Evolutionary conservation across 1,140 invertebrate species (phyloP).

Genomic region (Popillia japonica): DNA sequence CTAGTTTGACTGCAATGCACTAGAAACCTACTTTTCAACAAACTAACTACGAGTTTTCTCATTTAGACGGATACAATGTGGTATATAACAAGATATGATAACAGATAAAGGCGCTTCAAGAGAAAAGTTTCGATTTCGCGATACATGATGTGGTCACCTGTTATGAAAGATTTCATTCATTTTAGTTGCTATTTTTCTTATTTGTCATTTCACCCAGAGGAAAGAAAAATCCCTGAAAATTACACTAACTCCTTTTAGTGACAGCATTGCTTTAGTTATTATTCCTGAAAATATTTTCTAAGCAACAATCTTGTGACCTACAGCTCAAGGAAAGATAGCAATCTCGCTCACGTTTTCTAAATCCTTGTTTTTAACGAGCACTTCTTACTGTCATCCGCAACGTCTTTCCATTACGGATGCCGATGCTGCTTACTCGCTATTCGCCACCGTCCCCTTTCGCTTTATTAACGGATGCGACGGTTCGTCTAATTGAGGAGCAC

Average conservation of each 20-base stretch:
- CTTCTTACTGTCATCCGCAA: not conserved
- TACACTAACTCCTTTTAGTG: not conserved
- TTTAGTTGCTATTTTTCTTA: too few species aligned
- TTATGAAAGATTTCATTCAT: too few species aligned
- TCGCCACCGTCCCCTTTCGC: not conserved
- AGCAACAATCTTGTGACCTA: not conserved
- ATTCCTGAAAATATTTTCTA: not conserved
- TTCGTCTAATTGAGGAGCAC: slow-evolving; percentile 20
- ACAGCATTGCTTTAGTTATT: not conserved
- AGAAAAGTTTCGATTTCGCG: too few species aligned
- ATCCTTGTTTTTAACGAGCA: not conserved
- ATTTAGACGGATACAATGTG: too few species aligned
- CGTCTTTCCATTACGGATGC: not conserved
- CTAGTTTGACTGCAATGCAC: too few species aligned
- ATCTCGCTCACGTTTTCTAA: not conserved
- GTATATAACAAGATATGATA: too few species aligned
- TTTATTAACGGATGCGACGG: slow-evolving; percentile 24
- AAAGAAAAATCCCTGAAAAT: too few species aligned
- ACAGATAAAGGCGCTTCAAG: too few species aligned
- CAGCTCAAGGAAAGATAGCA: not conserved
- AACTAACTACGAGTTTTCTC: too few species aligned
- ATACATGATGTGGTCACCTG: too few species aligned
- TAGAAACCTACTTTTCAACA: too few species aligned
- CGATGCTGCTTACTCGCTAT: not conserved
- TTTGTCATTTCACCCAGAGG: too few species aligned